These are phyloP conservation scores for Porites cylindrica DNA, from an alignment of 92 coral and sea anemone species.

Conservation along the genomic window DNA sequence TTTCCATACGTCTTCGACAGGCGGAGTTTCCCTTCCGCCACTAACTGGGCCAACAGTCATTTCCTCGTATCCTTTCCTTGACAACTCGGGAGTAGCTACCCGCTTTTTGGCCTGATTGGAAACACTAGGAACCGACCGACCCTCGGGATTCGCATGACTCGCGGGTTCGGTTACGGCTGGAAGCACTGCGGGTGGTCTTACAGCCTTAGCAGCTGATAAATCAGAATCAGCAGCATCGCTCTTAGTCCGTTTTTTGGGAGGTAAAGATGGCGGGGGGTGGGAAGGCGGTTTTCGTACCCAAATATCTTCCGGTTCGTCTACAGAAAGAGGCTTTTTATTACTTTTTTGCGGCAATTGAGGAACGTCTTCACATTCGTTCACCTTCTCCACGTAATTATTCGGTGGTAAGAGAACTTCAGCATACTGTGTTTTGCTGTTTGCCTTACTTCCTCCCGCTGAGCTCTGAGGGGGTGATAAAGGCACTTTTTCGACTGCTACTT, in stretches of 20 bases:
- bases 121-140: neutral
- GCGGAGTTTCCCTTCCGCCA: constrained; percentile 28
- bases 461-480: constrained; percentile 62
- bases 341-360: constrained; percentile 76
- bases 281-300: constrained; percentile 75
- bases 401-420: constrained; percentile 85
- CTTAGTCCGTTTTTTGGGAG: constrained; percentile 59
- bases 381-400: constrained; percentile 27
- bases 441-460: constrained; percentile 5
- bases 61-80: constrained; percentile 67
- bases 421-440: constrained; percentile 78
- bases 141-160: constrained; percentile 6
- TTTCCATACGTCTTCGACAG: constrained; percentile 27
- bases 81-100: constrained; percentile 47
- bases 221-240: constrained; percentile 15
- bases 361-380: constrained; percentile 14
- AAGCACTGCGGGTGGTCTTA: constrained; percentile 31
- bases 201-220: neutral
- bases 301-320: constrained; percentile 48
- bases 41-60: constrained; percentile 54
- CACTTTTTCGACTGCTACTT: constrained; percentile 78
- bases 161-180: constrained; percentile 16
- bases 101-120: neutral
- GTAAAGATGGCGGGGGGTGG: constrained; percentile 62
- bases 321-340: constrained; percentile 27